Base-by-base conservation (phyloP, 2,797 vertebrate genomes). In the Diglossa cyanea region DNA sequence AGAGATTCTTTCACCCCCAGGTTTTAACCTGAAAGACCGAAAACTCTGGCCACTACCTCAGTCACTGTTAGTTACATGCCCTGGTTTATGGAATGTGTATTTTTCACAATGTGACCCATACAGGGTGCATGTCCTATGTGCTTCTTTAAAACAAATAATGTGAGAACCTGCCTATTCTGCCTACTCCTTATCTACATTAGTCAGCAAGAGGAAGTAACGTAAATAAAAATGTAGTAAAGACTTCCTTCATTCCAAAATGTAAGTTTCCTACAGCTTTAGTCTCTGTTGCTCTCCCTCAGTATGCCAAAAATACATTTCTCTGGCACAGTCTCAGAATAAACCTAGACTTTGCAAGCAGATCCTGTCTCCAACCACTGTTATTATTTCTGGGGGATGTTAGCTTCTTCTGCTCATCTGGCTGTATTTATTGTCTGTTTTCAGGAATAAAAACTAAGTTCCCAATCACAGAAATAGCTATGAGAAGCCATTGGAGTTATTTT, bases 1-100 rank as follows among this genome's bases (percentile, higher is more conserved):
- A 67, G 13, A 55, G 26, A 13, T 33, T 42, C 7, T 15, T 13
- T 4, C 2, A 0, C 0, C 1, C 6, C 0, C 23, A 2, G 7
- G 17, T 72, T 88, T 83, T 65, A 39, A 45, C 17, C 35, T 86
- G 51, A 54, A 76, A 83, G 13, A 40, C 8, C 44, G 33, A 61
- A 65, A 70, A 17, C 26, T 42, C 13, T 60, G 31, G 8, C 33
- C 44, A 67, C 11, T 23, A 42, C 17, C 24, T 68, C 25, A 30
- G 1, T 39, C 39, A 13, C 3, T 17, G 53, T 31, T 30, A 39
- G 33, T n/a, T 13, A 2, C 4, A 7, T 7, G 10, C 8, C 25
- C 42, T 66, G 28, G 9, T 70, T 89, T 54, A n/a, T 45, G 61
- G 18, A 24, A 50, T 25, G 8, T 48, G 17, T 20, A 40, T 20